Percentiles rank a stretch among this genome's conserved stretches.
These are phyloP conservation scores for Lynx canadensis DNA, from an alignment of 2,113 vertebrate species.

Conservation along the genomic window DNA sequence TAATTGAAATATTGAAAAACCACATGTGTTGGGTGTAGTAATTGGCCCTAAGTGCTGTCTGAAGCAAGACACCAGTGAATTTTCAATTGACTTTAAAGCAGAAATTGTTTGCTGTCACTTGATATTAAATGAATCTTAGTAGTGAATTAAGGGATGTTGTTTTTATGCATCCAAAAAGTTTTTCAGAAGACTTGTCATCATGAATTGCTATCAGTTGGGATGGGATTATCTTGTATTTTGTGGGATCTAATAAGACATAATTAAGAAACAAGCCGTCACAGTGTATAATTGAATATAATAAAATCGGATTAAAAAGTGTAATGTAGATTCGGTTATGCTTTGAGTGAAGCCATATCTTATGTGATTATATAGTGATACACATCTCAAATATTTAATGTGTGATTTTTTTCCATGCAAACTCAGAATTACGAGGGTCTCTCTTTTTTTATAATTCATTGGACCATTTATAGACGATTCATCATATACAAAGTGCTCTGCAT, in stretches of 20 bases:
- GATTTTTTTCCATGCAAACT: not conserved
- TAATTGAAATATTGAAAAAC: constrained; percentile 63
- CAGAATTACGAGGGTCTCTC: constrained; percentile 5
- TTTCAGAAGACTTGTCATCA: constrained; percentile 70
- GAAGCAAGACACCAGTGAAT: constrained; percentile 50
- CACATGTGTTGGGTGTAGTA: not conserved
- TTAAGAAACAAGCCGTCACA: constrained; percentile 64
- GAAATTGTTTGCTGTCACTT: constrained; percentile 66
- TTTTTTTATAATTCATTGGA: constrained; percentile 27
- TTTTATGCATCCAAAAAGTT: constrained; percentile 66
- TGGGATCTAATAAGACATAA: constrained; percentile 62
- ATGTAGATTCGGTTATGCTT: constrained; percentile 54
- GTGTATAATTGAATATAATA: constrained; percentile 67
- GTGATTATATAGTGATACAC: constrained; percentile 43
- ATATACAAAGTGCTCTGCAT: not conserved
- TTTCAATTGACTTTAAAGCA: constrained; percentile 63
- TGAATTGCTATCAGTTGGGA: constrained; percentile 28
- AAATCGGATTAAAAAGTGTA: constrained; percentile 54
- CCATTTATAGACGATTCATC: not conserved
- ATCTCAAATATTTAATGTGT: constrained; percentile 25
- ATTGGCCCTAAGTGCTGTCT: constrained; percentile 52
- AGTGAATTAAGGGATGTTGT: constrained; percentile 50
- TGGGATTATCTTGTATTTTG: constrained; percentile 57
- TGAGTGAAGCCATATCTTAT: constrained; percentile 34
- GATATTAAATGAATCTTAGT: constrained; percentile 30